Conservation (phyloP, 2,888 invertebrate genomes). For the Melieria omissa region DNA sequence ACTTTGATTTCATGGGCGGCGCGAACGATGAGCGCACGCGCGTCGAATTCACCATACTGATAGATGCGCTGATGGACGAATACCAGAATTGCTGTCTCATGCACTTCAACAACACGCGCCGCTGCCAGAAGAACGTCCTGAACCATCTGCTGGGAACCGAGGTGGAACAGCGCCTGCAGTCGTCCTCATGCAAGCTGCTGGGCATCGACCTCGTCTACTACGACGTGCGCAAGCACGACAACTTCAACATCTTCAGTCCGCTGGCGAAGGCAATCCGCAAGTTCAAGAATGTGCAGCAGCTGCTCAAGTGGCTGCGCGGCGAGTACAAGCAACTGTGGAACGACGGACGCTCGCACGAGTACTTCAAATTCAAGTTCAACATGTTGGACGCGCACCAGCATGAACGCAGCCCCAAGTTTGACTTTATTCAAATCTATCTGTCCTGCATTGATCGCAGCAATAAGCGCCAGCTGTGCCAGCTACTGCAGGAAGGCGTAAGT, state of each 20-base stretch:
- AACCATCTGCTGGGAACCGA: slow-evolving; percentile 51
- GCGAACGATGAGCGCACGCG: slow-evolving; percentile 49
- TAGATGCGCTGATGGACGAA: slow-evolving; percentile 45
- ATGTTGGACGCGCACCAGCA: slow-evolving; percentile 37
- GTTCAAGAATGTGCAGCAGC: slow-evolving; percentile 42
- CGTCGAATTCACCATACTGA: slow-evolving; percentile 42
- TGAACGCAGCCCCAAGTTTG: slow-evolving; percentile 43
- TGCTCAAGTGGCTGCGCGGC: slow-evolving; percentile 53
- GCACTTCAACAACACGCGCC: slow-evolving; percentile 45
- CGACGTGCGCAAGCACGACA: slow-evolving; percentile 54
- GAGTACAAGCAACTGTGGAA: slow-evolving; percentile 45
- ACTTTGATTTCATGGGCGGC: slow-evolving; percentile 54
- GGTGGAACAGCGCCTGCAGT: slow-evolving; percentile 48
- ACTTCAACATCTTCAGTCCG: slow-evolving; percentile 12
- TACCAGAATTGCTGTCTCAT: slow-evolving; percentile 48
- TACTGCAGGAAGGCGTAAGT: not conserved
- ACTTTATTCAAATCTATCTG: slow-evolving; percentile 49
- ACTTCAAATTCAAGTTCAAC: slow-evolving; percentile 49
- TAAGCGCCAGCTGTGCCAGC: slow-evolving; percentile 39
- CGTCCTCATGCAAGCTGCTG: slow-evolving; percentile 26
- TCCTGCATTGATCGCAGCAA: slow-evolving; percentile 39
- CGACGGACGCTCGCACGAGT: slow-evolving; percentile 52
- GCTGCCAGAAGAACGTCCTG: slow-evolving; percentile 46
- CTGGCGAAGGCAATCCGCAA: slow-evolving; percentile 39
- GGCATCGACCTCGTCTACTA: slow-evolving; percentile 48